Conservation (phyloP, 2,797 vertebrate species). For the Rhynchotus rufescens region DNA sequence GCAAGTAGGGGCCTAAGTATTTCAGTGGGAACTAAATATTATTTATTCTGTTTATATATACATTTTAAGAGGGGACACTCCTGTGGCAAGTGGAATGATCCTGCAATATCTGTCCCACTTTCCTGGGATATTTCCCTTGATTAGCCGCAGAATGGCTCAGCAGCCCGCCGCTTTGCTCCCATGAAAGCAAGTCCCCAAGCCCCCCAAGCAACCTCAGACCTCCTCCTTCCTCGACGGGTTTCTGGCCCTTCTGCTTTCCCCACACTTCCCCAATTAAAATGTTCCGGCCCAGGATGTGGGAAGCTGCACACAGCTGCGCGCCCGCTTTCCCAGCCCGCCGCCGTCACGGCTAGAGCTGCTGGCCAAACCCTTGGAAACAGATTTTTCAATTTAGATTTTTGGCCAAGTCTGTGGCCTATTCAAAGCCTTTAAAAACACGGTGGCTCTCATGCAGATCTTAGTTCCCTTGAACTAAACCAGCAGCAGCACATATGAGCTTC, state of each 20-base stretch:
- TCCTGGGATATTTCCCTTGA: background rate
- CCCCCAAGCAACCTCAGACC: background rate
- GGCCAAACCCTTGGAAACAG: conserved; percentile 32
- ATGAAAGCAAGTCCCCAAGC: background rate
- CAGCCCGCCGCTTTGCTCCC: background rate
- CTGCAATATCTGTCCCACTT: background rate
- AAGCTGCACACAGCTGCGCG: background rate
- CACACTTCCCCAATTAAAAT: background rate
- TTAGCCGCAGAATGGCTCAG: background rate
- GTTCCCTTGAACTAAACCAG: background rate
- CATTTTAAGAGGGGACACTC: background rate
- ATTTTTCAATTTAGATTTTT: conserved; percentile 29
- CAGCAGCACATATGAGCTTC: background rate
- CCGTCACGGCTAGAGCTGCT: background rate
- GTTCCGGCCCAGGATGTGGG: background rate
- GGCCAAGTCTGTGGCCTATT: conserved; percentile 3
- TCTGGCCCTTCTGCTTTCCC: background rate
- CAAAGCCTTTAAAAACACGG: conserved; percentile 10
- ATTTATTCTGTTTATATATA: background rate
- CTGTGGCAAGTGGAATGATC: background rate
- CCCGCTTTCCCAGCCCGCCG: accelerated
- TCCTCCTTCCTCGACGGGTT: background rate
- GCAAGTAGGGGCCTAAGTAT: background rate
- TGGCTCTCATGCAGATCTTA: background rate
- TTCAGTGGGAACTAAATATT: background rate